Base-by-base conservation (phyloP, 1,140 invertebrate species). In the Drosophila asahinai region DNA sequence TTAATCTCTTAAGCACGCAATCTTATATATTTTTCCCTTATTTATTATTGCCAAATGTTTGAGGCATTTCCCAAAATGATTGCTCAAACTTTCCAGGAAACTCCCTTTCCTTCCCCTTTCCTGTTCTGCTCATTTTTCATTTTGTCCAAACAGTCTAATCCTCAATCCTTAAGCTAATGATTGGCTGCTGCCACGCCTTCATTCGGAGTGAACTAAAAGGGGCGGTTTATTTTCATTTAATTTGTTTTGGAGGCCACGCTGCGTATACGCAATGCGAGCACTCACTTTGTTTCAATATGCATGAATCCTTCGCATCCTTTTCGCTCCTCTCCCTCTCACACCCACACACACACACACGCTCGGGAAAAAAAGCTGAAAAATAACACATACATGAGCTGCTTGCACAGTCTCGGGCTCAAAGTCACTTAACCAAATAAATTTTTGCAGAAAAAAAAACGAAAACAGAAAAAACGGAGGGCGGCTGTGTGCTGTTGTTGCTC, bases 361-460 rank as follows among this genome's bases (percentile, higher is more conserved):
- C 11, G 33, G 33, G 33, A 36, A 11, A 36, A 36, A 36, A 36
- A 9, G 33, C 33, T 9, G 33, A 11, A 36, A 36, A 36, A 36
- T 36, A 36, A 36, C 11, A 65, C 15, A 43, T 11, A 60, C 27
- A 45, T 66, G 57, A 67, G 64, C 59, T 66, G 65, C 45, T 51
- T 66, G 47, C 42, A 59, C 40, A 38, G 27, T 54, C 52, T 42
- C 38, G 49, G 51, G 78, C 83, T 65, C 83, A 87, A 84, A 87
- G 84, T 87, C 84, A 87, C 84, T 87, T 87, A 89, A 89, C 84
- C 84, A 87, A 87, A 87, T 87, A 87, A 79, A 89, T 84, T 89
- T 83, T 83, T 67, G 57, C 48, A 74, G 72, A 74, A 57, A 71
- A 49, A 25, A 59, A 54, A 30, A 30, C 25, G 22, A 48, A 40